Conservation (phyloP, 2,113 vertebrate genomes). For the Agelaius tricolor region DNA sequence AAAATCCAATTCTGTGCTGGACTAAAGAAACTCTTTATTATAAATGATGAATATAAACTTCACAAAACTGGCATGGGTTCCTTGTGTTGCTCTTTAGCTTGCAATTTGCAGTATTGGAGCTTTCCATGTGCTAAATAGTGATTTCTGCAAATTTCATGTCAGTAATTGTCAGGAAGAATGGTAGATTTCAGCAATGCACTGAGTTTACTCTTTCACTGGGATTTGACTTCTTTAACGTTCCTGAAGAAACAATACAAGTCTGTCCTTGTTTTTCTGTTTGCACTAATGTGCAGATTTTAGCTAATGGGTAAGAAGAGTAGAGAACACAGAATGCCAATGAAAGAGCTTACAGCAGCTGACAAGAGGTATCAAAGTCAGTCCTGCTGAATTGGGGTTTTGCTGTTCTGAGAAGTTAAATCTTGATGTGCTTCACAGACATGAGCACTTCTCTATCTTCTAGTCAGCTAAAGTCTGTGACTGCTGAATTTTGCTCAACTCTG, state of each 20-base stretch:
- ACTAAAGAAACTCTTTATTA: background rate
- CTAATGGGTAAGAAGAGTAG: background rate
- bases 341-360: background rate
- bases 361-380: background rate
- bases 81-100: background rate
- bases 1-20: background rate
- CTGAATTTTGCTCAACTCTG: background rate
- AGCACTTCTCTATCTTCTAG: background rate
- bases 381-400: background rate
- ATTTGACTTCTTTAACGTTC: background rate
- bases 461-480: background rate
- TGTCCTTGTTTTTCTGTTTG: background rate
- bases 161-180: background rate
- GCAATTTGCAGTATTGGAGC: background rate
- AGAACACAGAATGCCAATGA: background rate
- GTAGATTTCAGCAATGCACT: background rate
- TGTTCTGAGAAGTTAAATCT: background rate
- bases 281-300: background rate
- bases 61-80: background rate
- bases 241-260: background rate
- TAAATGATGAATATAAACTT: background rate
- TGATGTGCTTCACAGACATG: background rate
- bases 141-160: background rate
- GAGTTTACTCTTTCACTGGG: background rate
- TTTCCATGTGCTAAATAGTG: background rate